Conservation (phyloP, 2,888 invertebrate species). For the Stenotaenia linearis region DNA sequence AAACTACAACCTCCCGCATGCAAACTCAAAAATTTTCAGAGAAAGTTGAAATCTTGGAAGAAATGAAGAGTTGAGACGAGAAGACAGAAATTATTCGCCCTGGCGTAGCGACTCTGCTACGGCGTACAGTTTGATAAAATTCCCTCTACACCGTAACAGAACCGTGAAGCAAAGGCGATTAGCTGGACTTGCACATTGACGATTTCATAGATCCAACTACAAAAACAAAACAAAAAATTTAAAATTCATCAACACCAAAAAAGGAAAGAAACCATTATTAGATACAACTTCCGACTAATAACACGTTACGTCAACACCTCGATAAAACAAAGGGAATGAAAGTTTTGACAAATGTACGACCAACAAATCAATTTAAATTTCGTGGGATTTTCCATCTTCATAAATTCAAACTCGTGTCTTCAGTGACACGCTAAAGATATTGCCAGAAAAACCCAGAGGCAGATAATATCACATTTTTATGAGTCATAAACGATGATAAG, state of each 20-base stretch:
- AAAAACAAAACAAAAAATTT: not conserved
- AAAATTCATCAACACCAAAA: not conserved
- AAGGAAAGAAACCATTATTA: not conserved
- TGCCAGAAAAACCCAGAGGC: slow-evolving; percentile 10
- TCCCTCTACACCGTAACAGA: slow-evolving; percentile 32
- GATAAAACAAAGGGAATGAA: not conserved
- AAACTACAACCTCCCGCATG: no score
- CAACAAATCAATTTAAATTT: not conserved
- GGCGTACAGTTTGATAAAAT: slow-evolving; percentile 26
- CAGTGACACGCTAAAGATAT: not conserved
- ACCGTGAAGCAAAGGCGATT: slow-evolving; percentile 28
- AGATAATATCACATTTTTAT: slow-evolving; percentile 8
- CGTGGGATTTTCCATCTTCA: slow-evolving; percentile 3
- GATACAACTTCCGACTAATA: not conserved
- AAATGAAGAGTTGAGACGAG: not conserved
- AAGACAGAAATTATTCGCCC: not conserved
- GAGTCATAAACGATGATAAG: slow-evolving; percentile 3
- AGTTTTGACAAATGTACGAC: not conserved
- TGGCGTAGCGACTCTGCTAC: slow-evolving; percentile 31
- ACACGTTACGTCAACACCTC: not conserved
- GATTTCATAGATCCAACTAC: not conserved
- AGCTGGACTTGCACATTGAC: not conserved
- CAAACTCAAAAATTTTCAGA: not conserved
- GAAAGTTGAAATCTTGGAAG: not conserved
- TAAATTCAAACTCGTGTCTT: not conserved